Conservation (phyloP, 2,888 invertebrate species). For the Drosophila rellima region DNA sequence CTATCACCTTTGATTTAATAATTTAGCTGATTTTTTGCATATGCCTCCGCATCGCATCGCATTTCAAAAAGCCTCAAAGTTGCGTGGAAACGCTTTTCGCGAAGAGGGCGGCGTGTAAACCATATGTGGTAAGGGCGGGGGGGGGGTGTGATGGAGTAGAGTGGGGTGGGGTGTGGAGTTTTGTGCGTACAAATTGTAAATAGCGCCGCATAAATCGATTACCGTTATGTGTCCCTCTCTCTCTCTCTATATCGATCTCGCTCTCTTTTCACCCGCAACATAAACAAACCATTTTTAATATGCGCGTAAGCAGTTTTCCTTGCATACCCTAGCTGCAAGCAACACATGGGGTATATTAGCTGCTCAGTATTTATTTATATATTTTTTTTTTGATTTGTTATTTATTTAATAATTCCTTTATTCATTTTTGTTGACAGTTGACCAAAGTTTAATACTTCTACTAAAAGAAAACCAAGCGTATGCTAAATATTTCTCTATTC, state of each 20-base stretch:
- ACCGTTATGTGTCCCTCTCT: constrained; percentile 26
- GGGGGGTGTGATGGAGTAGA: neutral
- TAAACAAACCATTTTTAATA: constrained; percentile 80
- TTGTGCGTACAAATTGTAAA: constrained; percentile 70
- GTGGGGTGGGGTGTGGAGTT: no score
- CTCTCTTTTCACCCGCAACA: constrained; percentile 24
- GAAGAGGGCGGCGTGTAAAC: neutral
- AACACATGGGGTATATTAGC: neutral
- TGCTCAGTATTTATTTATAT: neutral
- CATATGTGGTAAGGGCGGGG: no score
- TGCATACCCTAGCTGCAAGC: constrained; percentile 19
- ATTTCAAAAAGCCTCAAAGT: constrained; percentile 44
- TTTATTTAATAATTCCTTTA: neutral
- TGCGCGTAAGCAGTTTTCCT: constrained; percentile 63
- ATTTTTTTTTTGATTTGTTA: no score
- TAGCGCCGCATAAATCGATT: constrained; percentile 78
- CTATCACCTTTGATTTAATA: neutral
- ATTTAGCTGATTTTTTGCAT: constrained; percentile 50
- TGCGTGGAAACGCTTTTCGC: constrained; percentile 18
- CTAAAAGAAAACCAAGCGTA: no score
- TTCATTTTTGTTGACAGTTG: no score
- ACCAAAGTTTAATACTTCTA: no score
- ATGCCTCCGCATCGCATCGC: constrained; percentile 37
- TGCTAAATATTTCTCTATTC: no score
- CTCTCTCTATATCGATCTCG: no score